These are phyloP conservation scores for Thoracochromis brauschi DNA, from an alignment of 2,113 vertebrate species.

Conservation along the genomic window DNA sequence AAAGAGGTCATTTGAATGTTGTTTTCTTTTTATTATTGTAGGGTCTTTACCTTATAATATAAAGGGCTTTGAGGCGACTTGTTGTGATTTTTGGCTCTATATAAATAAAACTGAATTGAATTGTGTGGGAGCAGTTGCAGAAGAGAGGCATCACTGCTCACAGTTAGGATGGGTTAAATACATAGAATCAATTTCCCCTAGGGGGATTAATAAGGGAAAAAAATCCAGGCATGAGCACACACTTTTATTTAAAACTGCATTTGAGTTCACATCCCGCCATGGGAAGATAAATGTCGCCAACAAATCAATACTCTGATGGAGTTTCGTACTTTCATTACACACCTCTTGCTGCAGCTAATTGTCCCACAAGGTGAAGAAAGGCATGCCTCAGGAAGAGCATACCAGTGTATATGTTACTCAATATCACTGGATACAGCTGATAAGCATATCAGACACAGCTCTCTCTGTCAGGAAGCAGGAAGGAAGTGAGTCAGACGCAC, in stretches of 20 bases:
- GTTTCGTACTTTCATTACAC: slow-evolving; percentile 17
- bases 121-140: neutral
- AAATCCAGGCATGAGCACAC: neutral
- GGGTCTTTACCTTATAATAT: neutral
- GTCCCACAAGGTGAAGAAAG: neutral
- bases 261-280: neutral
- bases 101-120: neutral
- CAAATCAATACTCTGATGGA: slow-evolving; percentile 42
- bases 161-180: neutral
- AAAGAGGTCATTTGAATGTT: neutral
- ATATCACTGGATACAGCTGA: neutral
- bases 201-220: neutral
- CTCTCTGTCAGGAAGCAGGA: slow-evolving; percentile 11
- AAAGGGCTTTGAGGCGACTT: neutral
- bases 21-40: neutral
- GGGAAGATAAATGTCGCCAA: neutral
- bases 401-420: neutral
- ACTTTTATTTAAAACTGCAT: slow-evolving; percentile 31
- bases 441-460: neutral
- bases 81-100: neutral
- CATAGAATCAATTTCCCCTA: neutral
- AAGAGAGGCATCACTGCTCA: neutral
- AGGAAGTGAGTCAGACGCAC: slow-evolving; percentile 18
- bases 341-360: neutral
- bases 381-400: neutral